Evolutionary conservation across 2,797 vertebrate species (phyloP).

Genomic region (Cyclopterus lumpus): DNA sequence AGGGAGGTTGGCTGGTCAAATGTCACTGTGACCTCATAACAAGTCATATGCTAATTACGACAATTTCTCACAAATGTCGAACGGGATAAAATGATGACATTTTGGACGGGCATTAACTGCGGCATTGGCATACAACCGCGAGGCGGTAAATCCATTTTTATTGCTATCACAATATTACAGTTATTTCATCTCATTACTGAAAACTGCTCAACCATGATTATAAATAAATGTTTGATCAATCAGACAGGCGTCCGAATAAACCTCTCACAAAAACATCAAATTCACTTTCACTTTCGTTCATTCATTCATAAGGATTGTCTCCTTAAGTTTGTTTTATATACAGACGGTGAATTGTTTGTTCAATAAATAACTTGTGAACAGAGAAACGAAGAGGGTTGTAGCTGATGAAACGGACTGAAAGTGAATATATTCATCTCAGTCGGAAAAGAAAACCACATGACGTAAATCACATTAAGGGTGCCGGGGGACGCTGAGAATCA

Average conservation of each 20-base stretch:
- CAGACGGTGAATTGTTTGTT: neutral
- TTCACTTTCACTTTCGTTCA: neutral
- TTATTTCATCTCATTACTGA: slow-evolving; percentile 8
- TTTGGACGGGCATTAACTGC: neutral
- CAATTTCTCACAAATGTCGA: neutral
- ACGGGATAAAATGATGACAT: neutral
- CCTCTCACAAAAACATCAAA: neutral
- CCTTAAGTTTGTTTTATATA: slow-evolving; percentile 2
- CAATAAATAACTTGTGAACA: slow-evolving; percentile 14
- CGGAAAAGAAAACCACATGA: neutral
- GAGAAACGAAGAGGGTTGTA: neutral
- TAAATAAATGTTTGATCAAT: neutral
- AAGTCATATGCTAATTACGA: neutral
- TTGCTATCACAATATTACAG: neutral
- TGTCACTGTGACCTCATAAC: neutral
- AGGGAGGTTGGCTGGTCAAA: neutral
- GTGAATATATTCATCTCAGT: neutral
- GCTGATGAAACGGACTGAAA: neutral
- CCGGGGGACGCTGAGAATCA: slow-evolving; percentile 5
- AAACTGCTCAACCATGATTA: neutral
- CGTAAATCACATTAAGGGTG: neutral
- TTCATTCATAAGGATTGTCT: neutral
- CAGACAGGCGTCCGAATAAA: neutral
- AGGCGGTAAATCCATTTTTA: neutral
- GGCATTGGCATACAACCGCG: neutral